Percentiles rank a stretch among this genome's conserved stretches.
These are phyloP conservation scores for Eugnorisma glareosa DNA, from an alignment of 2,888 invertebrate genomes.

Conservation along the genomic window DNA sequence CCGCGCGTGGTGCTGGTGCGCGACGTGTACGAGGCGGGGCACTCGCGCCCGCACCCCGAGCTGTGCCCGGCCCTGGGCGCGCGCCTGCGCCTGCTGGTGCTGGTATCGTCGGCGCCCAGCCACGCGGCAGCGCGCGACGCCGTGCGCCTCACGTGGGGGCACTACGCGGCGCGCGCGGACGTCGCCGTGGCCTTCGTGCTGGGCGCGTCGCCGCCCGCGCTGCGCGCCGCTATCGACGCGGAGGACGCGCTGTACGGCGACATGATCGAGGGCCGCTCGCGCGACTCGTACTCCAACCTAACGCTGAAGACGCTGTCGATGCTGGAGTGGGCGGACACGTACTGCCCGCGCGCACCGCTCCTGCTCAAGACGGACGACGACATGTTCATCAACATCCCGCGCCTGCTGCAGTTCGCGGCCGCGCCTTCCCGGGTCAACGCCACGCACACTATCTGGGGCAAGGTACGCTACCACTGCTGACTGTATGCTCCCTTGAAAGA, in stretches of 20 bases:
- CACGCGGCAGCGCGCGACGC: constrained; percentile 93
- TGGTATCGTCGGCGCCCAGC: constrained; percentile 94
- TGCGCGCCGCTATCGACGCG: constrained; percentile 88
- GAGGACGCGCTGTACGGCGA: constrained; percentile 95
- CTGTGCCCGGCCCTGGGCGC: constrained; percentile 93
- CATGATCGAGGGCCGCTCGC: constrained; percentile 93
- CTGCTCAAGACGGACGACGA: constrained; percentile 97
- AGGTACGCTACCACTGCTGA: constrained; percentile 72
- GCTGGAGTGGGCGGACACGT: constrained; percentile 95
- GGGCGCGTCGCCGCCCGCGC: constrained; percentile 87
- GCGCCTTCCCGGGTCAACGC: constrained; percentile 90
- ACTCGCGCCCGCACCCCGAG: constrained; percentile 92
- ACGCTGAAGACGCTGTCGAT: constrained; percentile 96
- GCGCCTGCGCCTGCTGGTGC: constrained; percentile 91
- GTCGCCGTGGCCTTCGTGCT: constrained; percentile 93
- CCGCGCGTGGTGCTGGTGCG: constrained; percentile 89
- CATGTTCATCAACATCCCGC: constrained; percentile 96
- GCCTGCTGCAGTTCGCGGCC: constrained; percentile 92
- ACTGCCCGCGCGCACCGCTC: constrained; percentile 93
- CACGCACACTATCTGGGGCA: constrained; percentile 94
- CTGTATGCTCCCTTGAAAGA: not conserved
- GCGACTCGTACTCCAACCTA: constrained; percentile 95
- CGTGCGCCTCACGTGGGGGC: constrained; percentile 95
- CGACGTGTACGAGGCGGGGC: constrained; percentile 93
- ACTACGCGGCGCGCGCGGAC: constrained; percentile 92